These are phyloP conservation scores for Monoplex corrugatus DNA, from an alignment of 2,888 invertebrate genomes.

Conservation along the genomic window DNA sequence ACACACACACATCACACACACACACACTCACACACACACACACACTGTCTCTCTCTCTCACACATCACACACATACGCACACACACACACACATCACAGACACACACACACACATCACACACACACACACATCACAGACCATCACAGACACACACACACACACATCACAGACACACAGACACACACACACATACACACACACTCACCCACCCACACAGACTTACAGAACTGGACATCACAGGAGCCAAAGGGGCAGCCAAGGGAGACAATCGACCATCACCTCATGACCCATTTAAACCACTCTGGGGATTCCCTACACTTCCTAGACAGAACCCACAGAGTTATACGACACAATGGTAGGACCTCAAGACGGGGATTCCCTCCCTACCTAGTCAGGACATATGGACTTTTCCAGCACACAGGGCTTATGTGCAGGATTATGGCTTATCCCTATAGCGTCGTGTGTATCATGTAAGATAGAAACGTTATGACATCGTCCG, in stretches of 20 bases:
- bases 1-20: not conserved
- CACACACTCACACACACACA: slow-evolving; percentile 26
- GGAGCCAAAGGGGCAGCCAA: too few relatives aligned
- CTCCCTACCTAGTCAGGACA: too few relatives aligned
- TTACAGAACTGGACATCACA: not conserved
- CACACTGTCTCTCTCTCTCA: not conserved
- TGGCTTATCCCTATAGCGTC: too few relatives aligned
- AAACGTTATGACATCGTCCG: too few relatives aligned
- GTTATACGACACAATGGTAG: not conserved
- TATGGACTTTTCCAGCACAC: too few relatives aligned
- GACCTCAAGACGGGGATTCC: too few relatives aligned
- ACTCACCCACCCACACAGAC: not conserved
- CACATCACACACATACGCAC: not conserved
- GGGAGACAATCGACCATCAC: too few relatives aligned
- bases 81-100: not conserved
- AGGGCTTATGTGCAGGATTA: too few relatives aligned
- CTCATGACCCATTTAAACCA: not conserved
- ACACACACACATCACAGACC: not conserved
- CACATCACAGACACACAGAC: not conserved
- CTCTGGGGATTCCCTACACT: not conserved
- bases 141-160: not conserved
- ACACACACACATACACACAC: not conserved
- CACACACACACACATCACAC: not conserved
- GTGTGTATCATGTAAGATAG: too few relatives aligned
- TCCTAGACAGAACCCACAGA: not conserved